Evolutionary conservation across 2,888 invertebrate genomes (phyloP).

Genomic region (Eupithecia centaureata): DNA sequence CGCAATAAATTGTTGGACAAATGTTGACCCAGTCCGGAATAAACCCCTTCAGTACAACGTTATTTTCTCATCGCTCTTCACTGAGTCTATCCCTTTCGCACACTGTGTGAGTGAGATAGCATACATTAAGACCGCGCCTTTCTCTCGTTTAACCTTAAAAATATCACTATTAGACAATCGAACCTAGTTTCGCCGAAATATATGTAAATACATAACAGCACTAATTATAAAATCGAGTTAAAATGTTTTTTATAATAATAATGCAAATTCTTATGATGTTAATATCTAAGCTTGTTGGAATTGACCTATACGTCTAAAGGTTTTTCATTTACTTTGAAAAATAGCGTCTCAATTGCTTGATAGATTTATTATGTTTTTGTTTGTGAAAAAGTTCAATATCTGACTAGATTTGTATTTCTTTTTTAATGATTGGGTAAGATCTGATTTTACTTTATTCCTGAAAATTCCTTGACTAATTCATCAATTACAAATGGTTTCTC

Average conservation of each 20-base stretch:
- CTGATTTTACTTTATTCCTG: too few species aligned
- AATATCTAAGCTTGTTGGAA: neutral
- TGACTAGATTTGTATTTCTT: too few species aligned
- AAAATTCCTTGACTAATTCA: neutral
- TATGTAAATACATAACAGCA: neutral
- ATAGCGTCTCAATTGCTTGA: too few species aligned
- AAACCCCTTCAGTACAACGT: neutral
- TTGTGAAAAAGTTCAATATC: too few species aligned
- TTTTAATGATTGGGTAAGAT: too few species aligned
- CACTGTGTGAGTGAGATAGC: too few species aligned
- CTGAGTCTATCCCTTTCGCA: too few species aligned
- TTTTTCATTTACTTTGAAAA: too few species aligned
- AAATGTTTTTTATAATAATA: conserved; percentile 14
- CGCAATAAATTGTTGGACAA: neutral
- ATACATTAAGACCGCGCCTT: too few species aligned
- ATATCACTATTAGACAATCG: neutral
- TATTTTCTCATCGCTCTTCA: too few species aligned
- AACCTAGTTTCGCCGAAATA: neutral
- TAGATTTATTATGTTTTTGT: too few species aligned
- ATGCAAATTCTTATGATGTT: conserved; percentile 5
- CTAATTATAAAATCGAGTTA: neutral
- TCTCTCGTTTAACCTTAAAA: too few species aligned
- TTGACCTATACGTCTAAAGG: neutral
- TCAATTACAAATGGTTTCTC: neutral
- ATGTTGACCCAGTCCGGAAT: neutral